A percentile compares a stretch with the other conserved stretches of the same genome.
phyloP scores from a whole-genome alignment of 1,140 invertebrate species.

The Brachionus asplanchnoidis region DNA sequence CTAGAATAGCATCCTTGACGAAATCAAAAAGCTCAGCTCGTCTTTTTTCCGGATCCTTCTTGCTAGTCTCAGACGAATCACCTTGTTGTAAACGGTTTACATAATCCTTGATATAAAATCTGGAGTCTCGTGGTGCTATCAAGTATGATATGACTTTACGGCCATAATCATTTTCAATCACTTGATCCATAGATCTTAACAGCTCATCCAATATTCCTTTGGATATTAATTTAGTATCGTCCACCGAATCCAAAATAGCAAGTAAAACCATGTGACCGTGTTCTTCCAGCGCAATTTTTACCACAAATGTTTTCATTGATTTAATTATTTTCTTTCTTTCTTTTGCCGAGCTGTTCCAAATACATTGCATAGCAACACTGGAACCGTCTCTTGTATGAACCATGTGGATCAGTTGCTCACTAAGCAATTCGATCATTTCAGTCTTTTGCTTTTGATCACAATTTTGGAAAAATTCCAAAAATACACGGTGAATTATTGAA shows the following conservation, averaged over 20 bases:
- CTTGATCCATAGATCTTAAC: slow-evolving; percentile 65
- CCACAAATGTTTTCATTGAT: slow-evolving; percentile 73
- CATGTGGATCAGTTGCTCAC: slow-evolving; percentile 69
- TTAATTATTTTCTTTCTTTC: slow-evolving; percentile 68
- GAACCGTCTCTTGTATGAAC: slow-evolving; percentile 76
- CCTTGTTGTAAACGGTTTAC: slow-evolving; percentile 67
- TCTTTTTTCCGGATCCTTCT: slow-evolving; percentile 69
- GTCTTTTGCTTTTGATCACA: slow-evolving; percentile 62
- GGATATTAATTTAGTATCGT: slow-evolving; percentile 82
- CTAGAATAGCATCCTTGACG: slow-evolving; percentile 62
- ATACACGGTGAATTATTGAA: slow-evolving; percentile 68
- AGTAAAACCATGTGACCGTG: slow-evolving; percentile 76
- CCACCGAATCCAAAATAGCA: slow-evolving; percentile 78
- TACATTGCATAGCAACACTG: slow-evolving; percentile 70
- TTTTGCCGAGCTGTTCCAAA: slow-evolving; percentile 81
- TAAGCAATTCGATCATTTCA: slow-evolving; percentile 70
- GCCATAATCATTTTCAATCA: slow-evolving; percentile 66
- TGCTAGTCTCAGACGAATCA: slow-evolving; percentile 62
- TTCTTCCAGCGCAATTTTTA: slow-evolving; percentile 74
- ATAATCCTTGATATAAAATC: slow-evolving; percentile 69
- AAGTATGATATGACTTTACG: slow-evolving; percentile 70
- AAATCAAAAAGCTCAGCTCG: slow-evolving; percentile 67
- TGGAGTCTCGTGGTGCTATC: slow-evolving; percentile 69
- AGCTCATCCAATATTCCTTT: slow-evolving; percentile 70
- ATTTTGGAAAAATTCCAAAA: slow-evolving; percentile 72